These are phyloP conservation scores for Cyanocitta stelleri DNA, from an alignment of 2,113 vertebrate genomes.

Conservation along the genomic window DNA sequence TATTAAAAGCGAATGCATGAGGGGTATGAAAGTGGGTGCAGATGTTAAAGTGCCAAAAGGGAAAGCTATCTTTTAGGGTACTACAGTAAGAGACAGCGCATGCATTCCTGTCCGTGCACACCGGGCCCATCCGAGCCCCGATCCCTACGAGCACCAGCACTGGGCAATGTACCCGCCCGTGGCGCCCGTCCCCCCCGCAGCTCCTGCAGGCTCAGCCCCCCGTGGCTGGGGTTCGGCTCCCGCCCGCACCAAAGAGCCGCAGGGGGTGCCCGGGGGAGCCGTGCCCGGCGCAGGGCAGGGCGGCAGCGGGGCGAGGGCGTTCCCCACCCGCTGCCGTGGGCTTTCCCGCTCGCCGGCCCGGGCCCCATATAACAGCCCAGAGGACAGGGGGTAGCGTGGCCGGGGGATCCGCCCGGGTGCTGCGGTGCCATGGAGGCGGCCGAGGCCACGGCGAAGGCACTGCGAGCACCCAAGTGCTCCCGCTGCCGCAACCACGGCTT, in stretches of 20 bases:
- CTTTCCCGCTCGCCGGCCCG: neutral
- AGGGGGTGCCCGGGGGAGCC: neutral
- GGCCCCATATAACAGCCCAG: neutral
- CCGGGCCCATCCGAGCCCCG: neutral
- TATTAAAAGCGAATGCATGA: neutral
- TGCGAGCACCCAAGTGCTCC: slow-evolving; percentile 77
- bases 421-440: neutral
- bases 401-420: fast-evolving
- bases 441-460: neutral
- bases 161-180: fast-evolving
- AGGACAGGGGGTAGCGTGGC: fast-evolving
- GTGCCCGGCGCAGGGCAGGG: neutral
- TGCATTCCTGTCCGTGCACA: neutral
- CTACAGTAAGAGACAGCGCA: neutral
- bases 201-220: neutral
- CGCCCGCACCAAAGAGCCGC: neutral
- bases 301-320: neutral
- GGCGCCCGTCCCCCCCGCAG: fast-evolving
- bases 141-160: neutral
- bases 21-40: neutral
- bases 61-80: neutral
- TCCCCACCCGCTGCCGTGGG: neutral
- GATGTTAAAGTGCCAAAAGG: neutral
- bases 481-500: slow-evolving; percentile 84
- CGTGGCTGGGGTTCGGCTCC: neutral